Evolutionary conservation across 2,113 vertebrate species (phyloP).

Genomic region (Lycaon pictus): DNA sequence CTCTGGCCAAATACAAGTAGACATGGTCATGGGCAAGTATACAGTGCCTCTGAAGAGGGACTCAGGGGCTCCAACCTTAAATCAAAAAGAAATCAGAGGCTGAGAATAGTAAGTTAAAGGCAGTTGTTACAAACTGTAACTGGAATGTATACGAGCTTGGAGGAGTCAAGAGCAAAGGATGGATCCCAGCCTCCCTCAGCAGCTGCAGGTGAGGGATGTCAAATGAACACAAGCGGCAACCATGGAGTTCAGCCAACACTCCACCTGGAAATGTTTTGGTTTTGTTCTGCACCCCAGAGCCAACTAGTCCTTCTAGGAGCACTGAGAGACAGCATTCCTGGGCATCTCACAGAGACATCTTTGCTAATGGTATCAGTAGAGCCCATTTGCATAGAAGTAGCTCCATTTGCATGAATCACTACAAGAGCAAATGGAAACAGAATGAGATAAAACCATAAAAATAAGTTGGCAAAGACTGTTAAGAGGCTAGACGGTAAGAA

Average conservation of each 20-base stretch:
- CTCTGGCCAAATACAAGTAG: background rate
- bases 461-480: constrained; percentile 23
- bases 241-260: background rate
- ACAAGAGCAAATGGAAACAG: constrained; percentile 56
- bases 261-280: background rate
- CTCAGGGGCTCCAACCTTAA: background rate
- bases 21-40: background rate
- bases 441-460: constrained; percentile 51
- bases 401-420: constrained; percentile 64
- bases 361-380: background rate
- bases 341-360: constrained; percentile 35
- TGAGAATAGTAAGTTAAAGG: constrained; percentile 8
- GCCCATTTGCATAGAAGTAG: constrained; percentile 63
- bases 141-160: constrained; percentile 9
- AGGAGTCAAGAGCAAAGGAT: constrained; percentile 19
- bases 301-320: constrained; percentile 8
- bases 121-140: constrained; percentile 5
- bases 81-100: constrained; percentile 52
- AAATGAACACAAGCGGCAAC: background rate
- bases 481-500: constrained; percentile 28
- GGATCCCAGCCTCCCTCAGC: background rate
- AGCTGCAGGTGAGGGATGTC: background rate
- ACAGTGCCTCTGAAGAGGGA: background rate
- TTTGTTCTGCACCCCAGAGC: constrained; percentile 21
- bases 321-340: background rate